Percentiles rank a stretch among this genome's conserved stretches.
phyloP scores from a whole-genome alignment of 2,113 vertebrate species.

The Kryptolebias marmoratus region DNA sequence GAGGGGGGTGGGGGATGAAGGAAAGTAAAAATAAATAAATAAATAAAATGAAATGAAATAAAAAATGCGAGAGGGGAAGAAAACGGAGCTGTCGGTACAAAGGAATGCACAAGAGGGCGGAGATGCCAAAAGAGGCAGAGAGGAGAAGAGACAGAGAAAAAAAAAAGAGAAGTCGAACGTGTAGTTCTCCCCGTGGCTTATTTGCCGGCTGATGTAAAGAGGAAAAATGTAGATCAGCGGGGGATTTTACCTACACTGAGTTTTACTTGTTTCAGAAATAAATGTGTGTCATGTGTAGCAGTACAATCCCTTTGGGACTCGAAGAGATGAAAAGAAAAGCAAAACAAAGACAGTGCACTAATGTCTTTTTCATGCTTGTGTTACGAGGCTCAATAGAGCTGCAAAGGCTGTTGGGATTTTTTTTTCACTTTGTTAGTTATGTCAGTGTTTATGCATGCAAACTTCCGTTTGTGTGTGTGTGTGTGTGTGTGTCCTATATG shows the following conservation, averaged over 20 bases:
- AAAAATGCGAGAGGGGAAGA: neutral
- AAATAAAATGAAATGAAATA: too few relatives aligned
- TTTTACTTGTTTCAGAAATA: conserved; percentile 54
- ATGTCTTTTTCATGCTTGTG: conserved; percentile 54
- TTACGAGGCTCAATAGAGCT: conserved; percentile 45
- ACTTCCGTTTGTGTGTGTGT: conserved; percentile 12
- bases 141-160: conserved; percentile 18
- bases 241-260: conserved; percentile 37
- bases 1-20: neutral
- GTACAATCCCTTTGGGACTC: conserved; percentile 27
- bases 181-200: conserved; percentile 55
- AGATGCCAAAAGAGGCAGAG: conserved; percentile 25
- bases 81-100: neutral
- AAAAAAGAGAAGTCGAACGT: conserved; percentile 33
- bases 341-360: conserved; percentile 47
- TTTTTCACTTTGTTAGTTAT: conserved; percentile 26
- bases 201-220: conserved; percentile 54
- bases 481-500: neutral
- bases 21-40: conserved; percentile 1
- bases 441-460: conserved; percentile 35
- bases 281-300: conserved; percentile 22
- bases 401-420: conserved; percentile 40
- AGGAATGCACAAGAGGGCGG: neutral
- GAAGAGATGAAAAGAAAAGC: conserved; percentile 48
- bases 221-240: conserved; percentile 54